Evolutionary conservation across 2,888 invertebrate genomes (phyloP).

Genomic region (Diarsia rubi): DNA sequence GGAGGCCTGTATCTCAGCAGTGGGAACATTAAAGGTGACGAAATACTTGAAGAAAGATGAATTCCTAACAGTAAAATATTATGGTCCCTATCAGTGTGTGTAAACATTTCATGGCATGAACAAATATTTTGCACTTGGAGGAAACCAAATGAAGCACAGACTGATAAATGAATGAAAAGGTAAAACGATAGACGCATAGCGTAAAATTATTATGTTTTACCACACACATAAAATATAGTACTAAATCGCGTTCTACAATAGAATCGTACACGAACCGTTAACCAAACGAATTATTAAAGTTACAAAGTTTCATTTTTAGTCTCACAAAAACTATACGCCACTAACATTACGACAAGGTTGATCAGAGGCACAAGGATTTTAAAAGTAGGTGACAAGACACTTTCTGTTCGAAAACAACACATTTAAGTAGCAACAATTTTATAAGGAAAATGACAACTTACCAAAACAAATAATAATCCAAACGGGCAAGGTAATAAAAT

Average conservation of each 20-base stretch:
- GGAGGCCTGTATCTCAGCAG: no score
- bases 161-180: constrained; percentile 15
- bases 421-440: background rate
- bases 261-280: background rate
- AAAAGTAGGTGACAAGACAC: constrained; percentile 45
- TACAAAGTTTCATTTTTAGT: background rate
- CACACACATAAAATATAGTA: background rate
- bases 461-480: constrained; percentile 38
- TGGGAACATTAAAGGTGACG: background rate
- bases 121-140: constrained; percentile 41
- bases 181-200: background rate
- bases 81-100: constrained; percentile 11
- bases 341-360: constrained; percentile 30
- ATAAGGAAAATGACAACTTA: constrained; percentile 34
- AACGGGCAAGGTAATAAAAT: constrained; percentile 29
- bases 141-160: constrained; percentile 28
- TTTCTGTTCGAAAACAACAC: constrained; percentile 42
- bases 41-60: constrained; percentile 1
- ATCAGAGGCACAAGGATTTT: constrained; percentile 47
- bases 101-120: constrained; percentile 25
- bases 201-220: background rate
- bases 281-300: background rate
- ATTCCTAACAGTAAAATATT: constrained; percentile 1
- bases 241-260: constrained; percentile 2
- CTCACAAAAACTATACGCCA: constrained; percentile 14